These are phyloP conservation scores for Drosophila seguyi DNA, from an alignment of 1,140 invertebrate genomes.

Conservation along the genomic window DNA sequence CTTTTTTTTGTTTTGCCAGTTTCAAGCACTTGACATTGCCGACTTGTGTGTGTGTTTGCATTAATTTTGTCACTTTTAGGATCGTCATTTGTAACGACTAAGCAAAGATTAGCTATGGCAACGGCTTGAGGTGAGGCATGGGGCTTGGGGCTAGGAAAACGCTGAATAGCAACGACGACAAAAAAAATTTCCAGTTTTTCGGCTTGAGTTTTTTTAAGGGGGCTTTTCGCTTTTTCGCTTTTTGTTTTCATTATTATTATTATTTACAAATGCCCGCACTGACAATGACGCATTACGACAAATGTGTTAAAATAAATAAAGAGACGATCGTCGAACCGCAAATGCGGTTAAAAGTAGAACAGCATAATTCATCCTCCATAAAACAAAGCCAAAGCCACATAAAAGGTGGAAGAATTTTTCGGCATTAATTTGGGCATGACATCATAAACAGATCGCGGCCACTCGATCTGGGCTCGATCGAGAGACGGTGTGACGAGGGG, in stretches of 20 bases:
- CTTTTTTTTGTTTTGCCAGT: conserved; percentile 4
- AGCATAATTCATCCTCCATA: conserved; percentile 66
- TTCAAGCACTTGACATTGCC: conserved; percentile 61
- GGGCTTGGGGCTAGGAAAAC: conserved; percentile 13
- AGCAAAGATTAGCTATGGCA: conserved; percentile 65
- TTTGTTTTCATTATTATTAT: conserved; percentile 53
- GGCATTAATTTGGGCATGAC: conserved; percentile 63
- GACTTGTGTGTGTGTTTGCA: conserved; percentile 8
- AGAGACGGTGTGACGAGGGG: no score
- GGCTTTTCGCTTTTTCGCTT: conserved; percentile 18
- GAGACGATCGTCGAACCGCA: conserved; percentile 63
- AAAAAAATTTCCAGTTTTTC: conserved; percentile 63
- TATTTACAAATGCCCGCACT: conserved; percentile 68
- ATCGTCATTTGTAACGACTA: conserved; percentile 50
- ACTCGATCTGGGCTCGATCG: conserved; percentile 46
- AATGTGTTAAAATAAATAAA: conserved; percentile 77
- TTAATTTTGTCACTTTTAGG: conserved; percentile 34
- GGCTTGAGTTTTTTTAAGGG: conserved; percentile 18
- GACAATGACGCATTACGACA: conserved; percentile 75
- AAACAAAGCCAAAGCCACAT: conserved; percentile 39
- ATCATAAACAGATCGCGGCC: conserved; percentile 72
- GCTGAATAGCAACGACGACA: conserved; percentile 16
- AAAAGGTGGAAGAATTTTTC: conserved; percentile 68
- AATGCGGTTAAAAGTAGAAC: conserved; percentile 69
- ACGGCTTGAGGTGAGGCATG: conserved; percentile 27